phyloP scores from a whole-genome alignment of 2,888 invertebrate genomes.

The Arctia plantaginis region DNA sequence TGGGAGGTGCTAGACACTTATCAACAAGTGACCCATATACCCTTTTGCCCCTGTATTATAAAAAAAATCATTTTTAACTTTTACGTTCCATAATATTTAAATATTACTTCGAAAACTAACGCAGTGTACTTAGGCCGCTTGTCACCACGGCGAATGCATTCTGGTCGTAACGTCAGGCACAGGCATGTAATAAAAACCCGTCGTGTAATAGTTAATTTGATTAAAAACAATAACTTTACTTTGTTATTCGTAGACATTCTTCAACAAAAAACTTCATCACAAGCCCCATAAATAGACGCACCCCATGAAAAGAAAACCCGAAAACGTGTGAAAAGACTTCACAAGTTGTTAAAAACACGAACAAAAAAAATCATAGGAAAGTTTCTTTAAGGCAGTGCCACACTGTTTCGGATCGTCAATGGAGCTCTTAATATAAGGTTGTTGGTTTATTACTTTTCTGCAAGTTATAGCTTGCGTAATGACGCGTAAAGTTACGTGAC shows the following conservation, averaged over 20 bases:
- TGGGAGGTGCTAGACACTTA: too few species aligned
- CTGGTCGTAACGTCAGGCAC: too few species aligned
- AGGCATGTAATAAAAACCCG: neutral
- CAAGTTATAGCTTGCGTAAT: constrained; percentile 66
- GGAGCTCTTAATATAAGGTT: constrained; percentile 51
- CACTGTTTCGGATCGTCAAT: constrained; percentile 40
- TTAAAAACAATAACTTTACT: neutral
- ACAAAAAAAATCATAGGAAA: constrained; percentile 25
- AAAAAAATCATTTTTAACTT: too few species aligned
- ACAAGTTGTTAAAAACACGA: constrained; percentile 41
- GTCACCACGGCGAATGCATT: too few species aligned
- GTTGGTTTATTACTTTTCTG: constrained; percentile 65
- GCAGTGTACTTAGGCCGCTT: too few species aligned
- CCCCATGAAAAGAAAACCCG: constrained; percentile 19
- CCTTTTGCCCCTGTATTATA: too few species aligned
- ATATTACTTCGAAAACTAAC: too few species aligned
- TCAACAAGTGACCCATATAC: too few species aligned
- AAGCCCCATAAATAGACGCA: constrained; percentile 12
- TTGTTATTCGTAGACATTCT: constrained; percentile 4
- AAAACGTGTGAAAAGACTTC: constrained; percentile 25
- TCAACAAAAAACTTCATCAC: constrained; percentile 12
- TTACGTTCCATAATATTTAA: too few species aligned
- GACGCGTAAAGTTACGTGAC: constrained; percentile 63
- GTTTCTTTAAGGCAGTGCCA: constrained; percentile 23
- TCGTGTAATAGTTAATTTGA: neutral